A percentile compares a stretch with the other conserved stretches of the same genome.
phyloP scores from a whole-genome alignment of 2,888 invertebrate species.

The Archips xylosteana region DNA sequence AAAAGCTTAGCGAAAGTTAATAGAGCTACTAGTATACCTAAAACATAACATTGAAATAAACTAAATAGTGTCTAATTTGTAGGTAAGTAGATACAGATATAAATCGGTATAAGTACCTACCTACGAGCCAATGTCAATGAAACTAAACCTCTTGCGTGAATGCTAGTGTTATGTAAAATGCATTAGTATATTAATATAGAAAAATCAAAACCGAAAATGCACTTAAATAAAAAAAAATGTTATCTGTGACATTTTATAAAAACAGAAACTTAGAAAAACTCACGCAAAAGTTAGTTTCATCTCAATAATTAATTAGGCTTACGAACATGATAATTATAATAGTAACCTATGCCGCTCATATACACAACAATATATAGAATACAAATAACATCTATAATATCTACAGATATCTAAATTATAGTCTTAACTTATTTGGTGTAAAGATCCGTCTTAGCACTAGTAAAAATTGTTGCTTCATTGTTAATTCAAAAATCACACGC shows the following conservation, averaged over 20 bases:
- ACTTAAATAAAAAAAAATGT: neutral
- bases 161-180: neutral
- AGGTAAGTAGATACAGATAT: neutral
- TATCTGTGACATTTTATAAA: neutral
- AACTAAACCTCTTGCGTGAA: slow-evolving; percentile 1
- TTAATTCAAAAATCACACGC: slow-evolving; percentile 52
- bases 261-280: neutral
- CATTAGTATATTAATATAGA: neutral
- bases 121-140: neutral
- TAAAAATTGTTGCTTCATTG: slow-evolving; percentile 58
- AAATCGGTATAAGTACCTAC: neutral
- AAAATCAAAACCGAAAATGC: neutral
- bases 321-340: slow-evolving; percentile 32
- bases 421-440: slow-evolving; percentile 84
- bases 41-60: neutral
- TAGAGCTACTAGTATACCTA: too few relatives aligned
- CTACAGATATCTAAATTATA: slow-evolving; percentile 73
- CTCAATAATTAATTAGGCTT: slow-evolving; percentile 4
- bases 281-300: neutral
- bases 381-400: slow-evolving; percentile 75
- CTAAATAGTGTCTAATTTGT: neutral
- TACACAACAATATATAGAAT: slow-evolving; percentile 68
- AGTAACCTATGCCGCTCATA: slow-evolving; percentile 50
- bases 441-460: slow-evolving; percentile 79
- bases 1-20: neutral